Evolutionary conservation across 2,888 invertebrate genomes (phyloP).

Genomic region (Incurvaria masculella): DNA sequence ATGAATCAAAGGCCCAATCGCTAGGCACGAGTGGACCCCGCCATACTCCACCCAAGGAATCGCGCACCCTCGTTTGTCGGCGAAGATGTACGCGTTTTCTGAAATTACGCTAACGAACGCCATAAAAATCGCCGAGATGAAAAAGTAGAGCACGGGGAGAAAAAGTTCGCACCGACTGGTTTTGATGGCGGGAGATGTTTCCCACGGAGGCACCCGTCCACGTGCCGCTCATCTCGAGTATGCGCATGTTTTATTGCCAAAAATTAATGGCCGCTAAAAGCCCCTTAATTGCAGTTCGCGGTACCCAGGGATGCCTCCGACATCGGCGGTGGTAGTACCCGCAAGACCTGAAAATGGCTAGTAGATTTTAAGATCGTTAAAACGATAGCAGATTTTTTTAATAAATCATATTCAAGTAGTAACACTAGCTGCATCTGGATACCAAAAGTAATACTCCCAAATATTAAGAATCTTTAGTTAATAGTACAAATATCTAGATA

Average conservation of each 20-base stretch:
- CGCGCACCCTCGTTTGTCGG: background rate
- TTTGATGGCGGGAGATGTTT: too few relatives aligned
- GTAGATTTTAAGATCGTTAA: too few relatives aligned
- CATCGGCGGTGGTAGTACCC: too few relatives aligned
- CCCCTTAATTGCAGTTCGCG: conserved; percentile 49
- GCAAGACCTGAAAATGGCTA: too few relatives aligned
- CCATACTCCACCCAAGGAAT: background rate
- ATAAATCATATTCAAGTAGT: too few relatives aligned
- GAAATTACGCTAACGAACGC: background rate
- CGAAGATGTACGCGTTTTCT: background rate
- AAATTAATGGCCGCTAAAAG: conserved; percentile 55
- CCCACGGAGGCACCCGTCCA: conserved; percentile 32
- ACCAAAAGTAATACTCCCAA: too few relatives aligned
- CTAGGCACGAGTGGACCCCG: background rate
- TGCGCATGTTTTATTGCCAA: conserved; percentile 56
- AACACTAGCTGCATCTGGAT: too few relatives aligned
- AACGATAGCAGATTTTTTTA: too few relatives aligned
- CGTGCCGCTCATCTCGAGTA: conserved; percentile 38
- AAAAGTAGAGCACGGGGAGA: background rate
- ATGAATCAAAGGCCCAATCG: background rate
- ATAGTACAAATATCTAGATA: too few relatives aligned
- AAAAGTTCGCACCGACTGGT: too few relatives aligned
- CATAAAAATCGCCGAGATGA: background rate
- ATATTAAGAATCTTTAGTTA: too few relatives aligned
- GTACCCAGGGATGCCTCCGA: conserved; percentile 20